Percentiles rank a stretch among this genome's conserved stretches.
Evolutionary conservation across 2,113 vertebrate genomes (phyloP).

Genomic region (Trachemys scripta): DNA sequence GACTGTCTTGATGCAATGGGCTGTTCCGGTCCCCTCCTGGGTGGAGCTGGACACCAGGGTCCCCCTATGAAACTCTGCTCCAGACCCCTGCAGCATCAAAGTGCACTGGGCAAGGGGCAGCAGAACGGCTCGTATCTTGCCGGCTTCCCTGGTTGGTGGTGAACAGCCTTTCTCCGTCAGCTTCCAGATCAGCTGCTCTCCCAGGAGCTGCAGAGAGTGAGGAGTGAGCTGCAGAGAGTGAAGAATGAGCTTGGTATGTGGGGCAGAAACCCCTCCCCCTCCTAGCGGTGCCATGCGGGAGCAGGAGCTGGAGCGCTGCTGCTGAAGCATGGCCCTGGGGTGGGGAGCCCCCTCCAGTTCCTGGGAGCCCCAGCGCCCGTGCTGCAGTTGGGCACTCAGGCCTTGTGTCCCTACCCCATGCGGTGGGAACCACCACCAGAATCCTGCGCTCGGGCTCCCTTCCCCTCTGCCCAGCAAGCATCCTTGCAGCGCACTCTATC

Average conservation of each 20-base stretch:
- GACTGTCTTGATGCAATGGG: neutral
- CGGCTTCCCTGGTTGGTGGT: neutral
- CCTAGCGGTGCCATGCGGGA: neutral
- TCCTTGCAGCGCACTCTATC: neutral
- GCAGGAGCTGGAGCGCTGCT: neutral
- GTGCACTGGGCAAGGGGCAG: neutral
- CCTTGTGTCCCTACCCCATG: neutral
- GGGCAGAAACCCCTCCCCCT: neutral
- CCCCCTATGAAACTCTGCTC: neutral
- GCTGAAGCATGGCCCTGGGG: neutral
- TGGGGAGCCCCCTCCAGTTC: neutral
- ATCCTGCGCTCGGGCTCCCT: neutral
- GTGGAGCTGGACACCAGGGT: neutral
- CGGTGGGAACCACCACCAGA: neutral
- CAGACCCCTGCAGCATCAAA: neutral
- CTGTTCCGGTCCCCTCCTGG: neutral
- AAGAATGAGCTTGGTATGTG: neutral
- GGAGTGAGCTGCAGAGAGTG: neutral
- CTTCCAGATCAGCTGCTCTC: conserved; percentile 12
- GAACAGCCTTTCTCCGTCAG: neutral
- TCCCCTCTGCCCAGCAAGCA: neutral
- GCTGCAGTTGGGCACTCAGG: neutral
- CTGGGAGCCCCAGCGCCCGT: neutral
- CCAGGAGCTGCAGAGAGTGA: neutral
- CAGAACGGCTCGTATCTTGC: neutral